A percentile compares a stretch with the other conserved stretches of the same genome.
phyloP scores from a whole-genome alignment of 1,140 invertebrate species.

The Sminthurinus signatus region DNA sequence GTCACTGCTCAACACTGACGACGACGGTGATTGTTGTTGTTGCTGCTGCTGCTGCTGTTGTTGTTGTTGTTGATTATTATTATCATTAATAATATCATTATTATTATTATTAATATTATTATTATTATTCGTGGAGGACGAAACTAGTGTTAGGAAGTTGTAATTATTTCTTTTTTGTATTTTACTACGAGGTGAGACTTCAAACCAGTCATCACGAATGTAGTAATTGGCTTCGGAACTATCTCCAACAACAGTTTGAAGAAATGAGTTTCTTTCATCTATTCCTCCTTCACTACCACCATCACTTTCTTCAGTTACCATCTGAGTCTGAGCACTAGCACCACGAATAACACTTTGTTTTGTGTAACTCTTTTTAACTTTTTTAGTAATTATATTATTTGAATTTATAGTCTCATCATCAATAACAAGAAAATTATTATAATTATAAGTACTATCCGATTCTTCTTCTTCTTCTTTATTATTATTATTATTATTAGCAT shows the following conservation, averaged over 20 bases:
- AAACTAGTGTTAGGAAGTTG: constrained; percentile 3
- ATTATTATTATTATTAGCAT: background rate
- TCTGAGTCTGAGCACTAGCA: background rate
- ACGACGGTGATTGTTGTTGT: no score
- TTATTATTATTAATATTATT: no score
- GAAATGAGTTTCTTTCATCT: no score
- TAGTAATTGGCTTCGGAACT: constrained; percentile 10
- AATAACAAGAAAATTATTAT: no score
- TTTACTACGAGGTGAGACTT: background rate
- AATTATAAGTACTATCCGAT: no score
- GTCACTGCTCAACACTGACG: no score
- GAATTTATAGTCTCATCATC: background rate
- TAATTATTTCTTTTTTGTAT: constrained; percentile 10
- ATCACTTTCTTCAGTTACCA: background rate
- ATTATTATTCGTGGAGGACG: constrained; percentile 5
- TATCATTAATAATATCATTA: no score
- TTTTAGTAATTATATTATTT: background rate
- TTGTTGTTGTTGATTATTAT: no score
- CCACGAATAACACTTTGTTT: background rate
- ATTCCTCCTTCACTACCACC: background rate
- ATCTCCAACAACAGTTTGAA: background rate
- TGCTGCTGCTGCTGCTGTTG: no score
- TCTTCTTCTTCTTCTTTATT: background rate
- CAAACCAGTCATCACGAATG: background rate
- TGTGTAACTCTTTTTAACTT: background rate